Percentiles rank a stretch among this genome's conserved stretches.
Conservation (phyloP, 1,140 invertebrate genomes). For the Reticulitermes speratus region DNA sequence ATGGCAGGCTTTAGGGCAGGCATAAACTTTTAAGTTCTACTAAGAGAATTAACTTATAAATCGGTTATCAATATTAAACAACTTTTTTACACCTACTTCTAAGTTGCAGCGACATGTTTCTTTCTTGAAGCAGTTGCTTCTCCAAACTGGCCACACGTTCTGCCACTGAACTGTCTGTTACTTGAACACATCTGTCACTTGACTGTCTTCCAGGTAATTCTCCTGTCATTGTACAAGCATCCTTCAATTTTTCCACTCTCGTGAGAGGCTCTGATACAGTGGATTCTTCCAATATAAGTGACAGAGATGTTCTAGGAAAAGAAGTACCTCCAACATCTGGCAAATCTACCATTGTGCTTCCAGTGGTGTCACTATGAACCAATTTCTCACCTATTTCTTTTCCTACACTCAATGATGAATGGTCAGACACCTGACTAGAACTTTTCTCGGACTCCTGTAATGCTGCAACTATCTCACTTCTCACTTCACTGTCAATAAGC, state of each 20-base stretch:
- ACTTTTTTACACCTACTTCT: neutral
- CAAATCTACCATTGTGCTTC: neutral
- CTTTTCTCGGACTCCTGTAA: neutral
- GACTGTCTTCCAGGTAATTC: neutral
- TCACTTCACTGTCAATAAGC: neutral
- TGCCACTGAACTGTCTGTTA: neutral
- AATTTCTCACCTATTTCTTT: neutral
- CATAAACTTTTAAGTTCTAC: no score
- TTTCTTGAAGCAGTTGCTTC: neutral
- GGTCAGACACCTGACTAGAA: neutral
- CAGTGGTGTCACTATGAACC: neutral
- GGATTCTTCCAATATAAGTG: neutral
- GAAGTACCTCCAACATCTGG: neutral
- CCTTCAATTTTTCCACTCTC: neutral
- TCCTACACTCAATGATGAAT: neutral
- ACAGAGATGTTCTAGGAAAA: neutral
- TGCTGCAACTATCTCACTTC: neutral
- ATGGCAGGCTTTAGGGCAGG: no score
- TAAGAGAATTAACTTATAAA: no score
- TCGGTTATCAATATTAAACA: no score
- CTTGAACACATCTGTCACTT: neutral
- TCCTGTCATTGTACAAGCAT: conserved; percentile 1
- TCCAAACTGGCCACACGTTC: neutral
- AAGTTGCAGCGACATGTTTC: neutral
- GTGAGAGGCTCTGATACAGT: neutral